phyloP scores from a whole-genome alignment of 2,888 invertebrate species.

The Drosophila kambysellisi region DNA sequence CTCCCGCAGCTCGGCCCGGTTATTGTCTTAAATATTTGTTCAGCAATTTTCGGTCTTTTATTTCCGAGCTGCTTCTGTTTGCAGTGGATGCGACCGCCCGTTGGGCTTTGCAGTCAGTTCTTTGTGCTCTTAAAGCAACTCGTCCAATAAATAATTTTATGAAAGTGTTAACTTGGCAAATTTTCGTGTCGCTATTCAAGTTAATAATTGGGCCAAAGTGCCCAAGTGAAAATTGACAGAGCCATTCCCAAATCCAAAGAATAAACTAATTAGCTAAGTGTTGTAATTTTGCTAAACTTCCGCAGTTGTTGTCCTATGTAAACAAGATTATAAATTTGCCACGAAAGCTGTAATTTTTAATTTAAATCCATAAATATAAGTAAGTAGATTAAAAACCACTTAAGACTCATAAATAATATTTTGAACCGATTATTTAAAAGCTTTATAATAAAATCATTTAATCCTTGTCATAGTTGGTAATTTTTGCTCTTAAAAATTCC shows the following conservation, averaged over 20 bases:
- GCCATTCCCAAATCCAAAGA: constrained; percentile 32
- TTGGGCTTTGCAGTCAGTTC: constrained; percentile 32
- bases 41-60: constrained; percentile 68
- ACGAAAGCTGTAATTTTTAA: constrained; percentile 3
- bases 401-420: background rate
- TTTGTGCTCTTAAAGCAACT: constrained; percentile 52
- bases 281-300: constrained; percentile 40
- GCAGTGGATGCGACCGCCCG: constrained; percentile 20
- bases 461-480: background rate
- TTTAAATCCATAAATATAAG: constrained; percentile 9
- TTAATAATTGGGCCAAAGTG: constrained; percentile 53
- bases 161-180: constrained; percentile 76
- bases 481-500: background rate
- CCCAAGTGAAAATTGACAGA: constrained; percentile 22
- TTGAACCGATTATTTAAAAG: background rate
- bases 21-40: constrained; percentile 75
- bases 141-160: constrained; percentile 75
- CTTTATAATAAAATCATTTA: background rate
- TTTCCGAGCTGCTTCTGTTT: constrained; percentile 44
- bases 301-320: constrained; percentile 31
- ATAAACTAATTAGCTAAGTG: constrained; percentile 68
- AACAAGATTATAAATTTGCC: constrained; percentile 22
- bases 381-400: background rate
- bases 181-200: constrained; percentile 46
- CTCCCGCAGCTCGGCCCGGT: background rate